phyloP scores from a whole-genome alignment of 37 sponge, comb jelly and placozoan genomes.

The Amphimedon queenslandica region DNA sequence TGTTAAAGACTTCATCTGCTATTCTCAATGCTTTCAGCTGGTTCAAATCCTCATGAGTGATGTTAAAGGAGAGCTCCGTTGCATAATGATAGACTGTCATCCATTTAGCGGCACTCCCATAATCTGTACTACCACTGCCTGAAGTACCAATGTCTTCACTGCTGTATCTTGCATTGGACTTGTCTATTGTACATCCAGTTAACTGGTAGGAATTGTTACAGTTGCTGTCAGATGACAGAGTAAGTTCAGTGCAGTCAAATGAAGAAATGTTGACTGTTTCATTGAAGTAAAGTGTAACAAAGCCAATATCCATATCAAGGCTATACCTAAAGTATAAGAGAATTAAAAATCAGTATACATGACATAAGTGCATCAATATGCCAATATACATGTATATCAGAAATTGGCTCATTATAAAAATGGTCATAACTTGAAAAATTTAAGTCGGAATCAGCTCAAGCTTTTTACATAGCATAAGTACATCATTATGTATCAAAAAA shows the following conservation, averaged over 20 bases:
- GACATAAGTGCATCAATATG: too few species aligned
- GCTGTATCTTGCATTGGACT: constrained; percentile 38
- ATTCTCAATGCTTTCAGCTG: constrained; percentile 69
- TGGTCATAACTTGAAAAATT: too few species aligned
- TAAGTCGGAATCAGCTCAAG: too few species aligned
- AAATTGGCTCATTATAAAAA: too few species aligned
- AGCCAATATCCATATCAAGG: constrained; percentile 69
- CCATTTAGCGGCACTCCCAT: constrained; percentile 84
- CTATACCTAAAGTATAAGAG: constrained; percentile 28
- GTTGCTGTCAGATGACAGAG: constrained; percentile 38
- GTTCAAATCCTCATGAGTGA: constrained; percentile 73
- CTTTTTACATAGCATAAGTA: too few species aligned
- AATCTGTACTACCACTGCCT: constrained; percentile 69
- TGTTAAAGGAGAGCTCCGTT: constrained; percentile 36
- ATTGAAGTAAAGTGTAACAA: constrained; percentile 54
- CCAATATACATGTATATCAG: too few species aligned
- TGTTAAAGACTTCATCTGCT: constrained; percentile 29
- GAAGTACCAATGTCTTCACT: constrained; percentile 72
- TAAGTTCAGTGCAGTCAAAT: constrained; percentile 64
- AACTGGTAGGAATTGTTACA: constrained; percentile 55
- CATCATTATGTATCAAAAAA: too few species aligned
- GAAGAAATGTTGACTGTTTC: constrained; percentile 80
- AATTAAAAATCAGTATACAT: too few species aligned
- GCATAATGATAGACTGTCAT: constrained; percentile 63
- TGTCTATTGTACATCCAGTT: constrained; percentile 69